These are phyloP conservation scores for Hydropotes inermis DNA, from an alignment of 2,113 vertebrate species.

Conservation along the genomic window DNA sequence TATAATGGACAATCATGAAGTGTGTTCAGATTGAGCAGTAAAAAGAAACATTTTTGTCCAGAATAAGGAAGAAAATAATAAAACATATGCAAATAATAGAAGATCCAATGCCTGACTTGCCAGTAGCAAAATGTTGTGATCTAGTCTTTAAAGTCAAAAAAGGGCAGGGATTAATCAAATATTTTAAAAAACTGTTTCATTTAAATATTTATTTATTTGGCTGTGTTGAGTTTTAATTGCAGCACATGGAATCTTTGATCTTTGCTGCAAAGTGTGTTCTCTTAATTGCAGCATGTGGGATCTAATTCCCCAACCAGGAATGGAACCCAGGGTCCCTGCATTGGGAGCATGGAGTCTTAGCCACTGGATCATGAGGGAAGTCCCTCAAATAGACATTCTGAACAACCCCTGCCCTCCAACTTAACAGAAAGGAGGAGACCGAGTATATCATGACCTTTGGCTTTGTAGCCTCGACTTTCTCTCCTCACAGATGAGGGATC, in stretches of 20 bases:
- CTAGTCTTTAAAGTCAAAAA: not conserved
- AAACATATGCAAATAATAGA: not conserved
- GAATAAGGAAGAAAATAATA: not conserved
- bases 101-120: not conserved
- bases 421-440: not conserved
- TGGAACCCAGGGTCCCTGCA: not conserved
- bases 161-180: not conserved
- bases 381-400: not conserved
- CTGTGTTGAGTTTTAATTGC: not conserved
- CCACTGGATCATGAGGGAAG: not conserved
- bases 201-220: not conserved
- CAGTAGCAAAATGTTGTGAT: not conserved
- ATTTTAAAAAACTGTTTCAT: not conserved
- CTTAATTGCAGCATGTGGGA: not conserved
- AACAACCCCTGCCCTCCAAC: not conserved
- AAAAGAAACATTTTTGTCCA: not conserved
- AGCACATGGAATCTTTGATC: not conserved
- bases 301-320: not conserved
- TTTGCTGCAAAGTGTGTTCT: not conserved
- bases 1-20: not conserved
- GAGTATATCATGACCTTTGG: not conserved
- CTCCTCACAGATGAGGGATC: not conserved
- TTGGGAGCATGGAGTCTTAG: not conserved
- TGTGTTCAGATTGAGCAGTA: not conserved
- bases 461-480: not conserved